phyloP scores from a whole-genome alignment of 2,113 vertebrate genomes.

The Platysternon megacephalum region DNA sequence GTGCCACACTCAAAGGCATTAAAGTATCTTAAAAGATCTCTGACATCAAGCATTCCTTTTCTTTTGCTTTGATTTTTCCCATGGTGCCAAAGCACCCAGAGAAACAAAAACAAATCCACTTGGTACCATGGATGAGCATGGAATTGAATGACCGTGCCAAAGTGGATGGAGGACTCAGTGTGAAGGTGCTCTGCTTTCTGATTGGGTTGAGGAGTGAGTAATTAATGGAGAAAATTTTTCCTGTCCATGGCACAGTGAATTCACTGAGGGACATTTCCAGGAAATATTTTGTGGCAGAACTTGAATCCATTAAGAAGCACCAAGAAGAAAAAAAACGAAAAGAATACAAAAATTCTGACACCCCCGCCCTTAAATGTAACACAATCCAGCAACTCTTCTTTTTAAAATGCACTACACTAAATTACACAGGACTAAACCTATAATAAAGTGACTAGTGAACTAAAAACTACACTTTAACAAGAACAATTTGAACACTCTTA shows the following conservation, averaged over 20 bases:
- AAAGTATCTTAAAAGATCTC: background rate
- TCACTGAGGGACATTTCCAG: background rate
- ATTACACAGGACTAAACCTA: background rate
- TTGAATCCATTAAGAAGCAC: background rate
- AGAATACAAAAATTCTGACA: background rate
- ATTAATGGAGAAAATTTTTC: background rate
- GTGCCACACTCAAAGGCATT: background rate
- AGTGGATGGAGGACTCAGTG: background rate
- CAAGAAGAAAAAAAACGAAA: background rate
- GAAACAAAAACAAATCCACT: background rate
- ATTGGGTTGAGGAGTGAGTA: background rate
- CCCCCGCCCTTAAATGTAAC: background rate
- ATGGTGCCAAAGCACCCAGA: background rate
- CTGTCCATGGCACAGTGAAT: background rate
- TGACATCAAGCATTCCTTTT: fast-evolving
- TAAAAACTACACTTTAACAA: background rate
- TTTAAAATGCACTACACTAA: background rate
- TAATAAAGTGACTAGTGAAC: background rate
- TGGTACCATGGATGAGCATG: background rate
- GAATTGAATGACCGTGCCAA: background rate
- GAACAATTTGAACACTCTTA: background rate
- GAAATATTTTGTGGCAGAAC: background rate
- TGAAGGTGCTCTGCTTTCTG: background rate
- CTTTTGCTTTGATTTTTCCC: background rate
- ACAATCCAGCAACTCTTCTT: background rate